Evolutionary conservation across 2,797 vertebrate genomes (phyloP).

Genomic region (Dryobates pubescens): DNA sequence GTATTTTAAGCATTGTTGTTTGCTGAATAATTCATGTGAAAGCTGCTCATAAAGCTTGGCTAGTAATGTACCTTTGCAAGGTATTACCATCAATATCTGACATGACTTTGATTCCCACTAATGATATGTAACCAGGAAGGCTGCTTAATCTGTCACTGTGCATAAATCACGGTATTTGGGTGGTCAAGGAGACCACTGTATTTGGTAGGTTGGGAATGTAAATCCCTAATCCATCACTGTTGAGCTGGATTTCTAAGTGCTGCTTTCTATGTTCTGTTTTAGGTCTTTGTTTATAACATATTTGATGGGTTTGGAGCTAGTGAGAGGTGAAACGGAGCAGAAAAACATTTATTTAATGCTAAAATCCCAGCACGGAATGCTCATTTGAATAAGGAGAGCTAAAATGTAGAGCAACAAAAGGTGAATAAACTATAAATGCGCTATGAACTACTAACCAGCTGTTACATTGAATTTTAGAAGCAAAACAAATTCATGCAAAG

Average conservation of each 20-base stretch:
- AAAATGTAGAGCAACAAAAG: constrained; percentile 21
- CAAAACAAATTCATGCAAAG: constrained; percentile 33
- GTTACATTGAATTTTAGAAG: constrained; percentile 20
- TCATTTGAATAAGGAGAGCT: constrained; percentile 49
- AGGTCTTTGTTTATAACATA: constrained; percentile 38
- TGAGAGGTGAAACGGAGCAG: constrained; percentile 46
- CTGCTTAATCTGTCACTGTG: constrained; percentile 31
- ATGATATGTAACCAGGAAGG: constrained; percentile 62
- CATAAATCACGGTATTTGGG: constrained; percentile 52
- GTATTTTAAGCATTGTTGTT: constrained; percentile 49
- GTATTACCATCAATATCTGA: constrained; percentile 70
- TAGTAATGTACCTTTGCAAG: constrained; percentile 64
- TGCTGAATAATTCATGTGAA: constrained; percentile 63
- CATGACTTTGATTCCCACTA: constrained; percentile 60
- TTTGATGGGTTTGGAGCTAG: constrained; percentile 26
- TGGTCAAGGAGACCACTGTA: constrained; percentile 58
- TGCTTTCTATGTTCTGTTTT: not conserved
- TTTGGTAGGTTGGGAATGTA: constrained; percentile 40
- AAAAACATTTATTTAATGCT: constrained; percentile 46
- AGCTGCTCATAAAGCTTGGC: constrained; percentile 55
- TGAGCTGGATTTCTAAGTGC: constrained; percentile 39
- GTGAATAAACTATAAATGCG: constrained; percentile 51
- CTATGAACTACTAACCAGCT: constrained; percentile 43
- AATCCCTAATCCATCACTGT: constrained; percentile 50
- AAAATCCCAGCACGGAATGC: not conserved